Conservation (phyloP, 2,113 vertebrate species). For the Anas platyrhynchos region DNA sequence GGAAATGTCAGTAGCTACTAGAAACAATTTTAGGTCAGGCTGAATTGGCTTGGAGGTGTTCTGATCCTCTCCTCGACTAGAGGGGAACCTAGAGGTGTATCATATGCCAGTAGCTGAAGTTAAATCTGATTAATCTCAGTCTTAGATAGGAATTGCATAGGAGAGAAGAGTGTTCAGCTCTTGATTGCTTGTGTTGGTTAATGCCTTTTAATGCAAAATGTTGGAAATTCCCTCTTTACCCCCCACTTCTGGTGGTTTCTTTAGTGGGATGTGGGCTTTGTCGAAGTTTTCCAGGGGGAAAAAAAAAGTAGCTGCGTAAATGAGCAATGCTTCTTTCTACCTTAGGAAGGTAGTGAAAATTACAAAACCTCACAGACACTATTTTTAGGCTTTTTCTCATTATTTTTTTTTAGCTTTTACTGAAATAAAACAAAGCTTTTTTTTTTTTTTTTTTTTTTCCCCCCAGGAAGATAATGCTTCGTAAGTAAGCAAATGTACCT, state of each 20-base stretch:
- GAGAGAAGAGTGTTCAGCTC: neutral
- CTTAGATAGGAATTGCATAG: neutral
- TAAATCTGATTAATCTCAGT: neutral
- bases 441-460: neutral
- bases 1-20: neutral
- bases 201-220: slow-evolving; percentile 4
- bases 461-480: neutral
- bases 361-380: neutral
- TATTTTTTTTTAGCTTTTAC: slow-evolving; percentile 9
- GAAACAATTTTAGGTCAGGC: neutral
- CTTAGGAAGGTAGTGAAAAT: neutral
- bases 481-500: slow-evolving; percentile 25
- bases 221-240: neutral
- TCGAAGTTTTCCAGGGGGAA: neutral
- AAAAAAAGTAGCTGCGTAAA: neutral
- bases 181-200: neutral
- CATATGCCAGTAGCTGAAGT: neutral
- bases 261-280: neutral
- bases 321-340: neutral
- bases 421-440: slow-evolving; percentile 20
- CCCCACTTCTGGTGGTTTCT: neutral
- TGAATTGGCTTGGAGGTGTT: neutral
- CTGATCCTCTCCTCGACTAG: neutral
- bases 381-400: slow-evolving; percentile 42
- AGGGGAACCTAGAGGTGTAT: too few species aligned